These are phyloP conservation scores for Coccyzus lansbergi DNA, from an alignment of 2,797 vertebrate species.

Conservation along the genomic window DNA sequence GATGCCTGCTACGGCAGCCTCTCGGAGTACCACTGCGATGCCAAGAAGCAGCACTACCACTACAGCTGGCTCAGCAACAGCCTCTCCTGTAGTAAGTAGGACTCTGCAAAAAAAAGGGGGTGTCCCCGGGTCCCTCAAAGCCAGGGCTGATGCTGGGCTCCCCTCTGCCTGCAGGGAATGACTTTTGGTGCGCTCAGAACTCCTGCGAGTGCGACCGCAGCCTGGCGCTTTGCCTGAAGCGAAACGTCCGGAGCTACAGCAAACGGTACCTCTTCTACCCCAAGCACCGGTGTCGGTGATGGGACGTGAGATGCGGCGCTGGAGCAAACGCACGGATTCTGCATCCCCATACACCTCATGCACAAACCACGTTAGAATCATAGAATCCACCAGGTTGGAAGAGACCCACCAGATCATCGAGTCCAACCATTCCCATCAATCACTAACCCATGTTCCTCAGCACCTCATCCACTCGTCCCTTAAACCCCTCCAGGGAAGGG, in stretches of 20 bases:
- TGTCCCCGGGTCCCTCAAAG: accelerated
- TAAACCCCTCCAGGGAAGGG: no score
- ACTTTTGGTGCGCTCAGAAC: neutral
- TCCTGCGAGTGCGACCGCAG: slow-evolving; percentile 38
- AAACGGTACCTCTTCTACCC: neutral
- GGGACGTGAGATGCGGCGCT: accelerated
- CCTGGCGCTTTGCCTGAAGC: slow-evolving; percentile 39
- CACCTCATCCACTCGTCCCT: no score
- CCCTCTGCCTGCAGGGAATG: accelerated
- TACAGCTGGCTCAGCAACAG: accelerated
- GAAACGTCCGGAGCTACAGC: neutral
- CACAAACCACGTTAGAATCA: accelerated
- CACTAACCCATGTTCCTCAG: no score
- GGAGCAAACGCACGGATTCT: no score
- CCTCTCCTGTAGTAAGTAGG: slow-evolving; percentile 20
- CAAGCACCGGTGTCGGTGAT: accelerated
- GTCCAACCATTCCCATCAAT: no score
- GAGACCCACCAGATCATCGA: no score
- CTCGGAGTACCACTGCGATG: accelerated
- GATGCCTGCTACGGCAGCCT: neutral
- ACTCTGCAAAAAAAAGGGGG: neutral
- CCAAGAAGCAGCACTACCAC: accelerated
- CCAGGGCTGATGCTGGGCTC: neutral
- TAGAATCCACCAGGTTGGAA: no score
- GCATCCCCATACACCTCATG: neutral